These are phyloP conservation scores for Poeciliopsis paucimaculata DNA, from an alignment of 2,797 vertebrate genomes.

Conservation along the genomic window DNA sequence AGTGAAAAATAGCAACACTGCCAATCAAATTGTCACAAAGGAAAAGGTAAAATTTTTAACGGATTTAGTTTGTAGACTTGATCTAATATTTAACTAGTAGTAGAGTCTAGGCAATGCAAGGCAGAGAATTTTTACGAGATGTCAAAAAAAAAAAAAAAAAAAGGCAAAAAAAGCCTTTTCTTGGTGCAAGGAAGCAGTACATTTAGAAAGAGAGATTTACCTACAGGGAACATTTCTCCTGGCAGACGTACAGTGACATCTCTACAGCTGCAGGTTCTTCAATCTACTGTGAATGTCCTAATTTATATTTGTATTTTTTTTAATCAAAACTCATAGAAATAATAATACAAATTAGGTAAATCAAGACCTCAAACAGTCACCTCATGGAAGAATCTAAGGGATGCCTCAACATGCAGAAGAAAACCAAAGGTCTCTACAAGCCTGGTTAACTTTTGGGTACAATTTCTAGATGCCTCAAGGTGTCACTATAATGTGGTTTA, in stretches of 20 bases:
- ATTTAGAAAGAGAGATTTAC: neutral
- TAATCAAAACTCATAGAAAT: neutral
- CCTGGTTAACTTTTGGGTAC: neutral
- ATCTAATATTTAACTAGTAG: conserved; percentile 19
- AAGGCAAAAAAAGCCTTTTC: neutral
- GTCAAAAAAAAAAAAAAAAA: neutral
- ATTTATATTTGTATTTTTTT: neutral
- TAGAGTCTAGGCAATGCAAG: neutral
- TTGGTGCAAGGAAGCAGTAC: neutral
- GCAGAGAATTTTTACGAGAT: neutral
- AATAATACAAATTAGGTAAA: neutral
- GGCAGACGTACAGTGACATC: neutral
- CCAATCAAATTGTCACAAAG: conserved; percentile 25
- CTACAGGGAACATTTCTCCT: neutral
- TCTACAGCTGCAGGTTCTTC: neutral
- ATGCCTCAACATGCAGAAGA: neutral
- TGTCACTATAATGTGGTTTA: neutral
- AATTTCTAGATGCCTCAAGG: neutral
- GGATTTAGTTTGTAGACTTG: conserved; percentile 14
- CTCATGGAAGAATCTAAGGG: neutral
- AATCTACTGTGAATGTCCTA: neutral
- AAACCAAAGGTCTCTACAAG: neutral
- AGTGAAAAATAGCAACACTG: conserved; percentile 42
- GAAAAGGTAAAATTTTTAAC: conserved; percentile 8
- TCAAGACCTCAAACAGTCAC: neutral